Conservation (phyloP, 2,888 invertebrate genomes). For the Drosophila cracens region DNA sequence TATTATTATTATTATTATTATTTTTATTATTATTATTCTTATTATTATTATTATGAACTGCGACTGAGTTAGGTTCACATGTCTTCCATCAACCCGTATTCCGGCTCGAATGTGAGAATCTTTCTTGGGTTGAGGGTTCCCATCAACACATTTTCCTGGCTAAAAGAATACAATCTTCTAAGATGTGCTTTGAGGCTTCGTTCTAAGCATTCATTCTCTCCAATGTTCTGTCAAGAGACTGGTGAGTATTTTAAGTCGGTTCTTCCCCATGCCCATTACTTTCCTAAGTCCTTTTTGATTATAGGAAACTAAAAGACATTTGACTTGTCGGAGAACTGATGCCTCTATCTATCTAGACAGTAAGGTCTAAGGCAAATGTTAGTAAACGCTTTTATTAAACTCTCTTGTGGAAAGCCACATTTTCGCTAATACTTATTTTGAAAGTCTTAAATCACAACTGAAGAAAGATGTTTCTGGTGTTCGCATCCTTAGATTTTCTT, state of each 20-base stretch:
- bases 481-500: accelerated
- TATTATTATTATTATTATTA: not conserved
- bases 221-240: not conserved
- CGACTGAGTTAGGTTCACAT: no score
- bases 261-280: not conserved
- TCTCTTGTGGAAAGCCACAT: not conserved
- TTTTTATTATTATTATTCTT: no score
- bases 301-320: not conserved
- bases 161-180: not conserved
- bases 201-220: not conserved
- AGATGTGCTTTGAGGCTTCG: not conserved
- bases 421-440: not conserved
- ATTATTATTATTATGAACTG: no score
- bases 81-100: not conserved
- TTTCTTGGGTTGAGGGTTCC: not conserved
- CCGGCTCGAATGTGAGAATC: not conserved
- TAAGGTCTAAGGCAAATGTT: not conserved
- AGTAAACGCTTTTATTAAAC: accelerated
- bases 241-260: accelerated
- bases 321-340: not conserved
- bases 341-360: not conserved
- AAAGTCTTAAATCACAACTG: not conserved
- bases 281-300: not conserved
- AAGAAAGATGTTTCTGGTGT: not conserved
- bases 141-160: no score